Conservation (phyloP, 2,113 vertebrate species). For the Tretioscincus oriximinensis region DNA sequence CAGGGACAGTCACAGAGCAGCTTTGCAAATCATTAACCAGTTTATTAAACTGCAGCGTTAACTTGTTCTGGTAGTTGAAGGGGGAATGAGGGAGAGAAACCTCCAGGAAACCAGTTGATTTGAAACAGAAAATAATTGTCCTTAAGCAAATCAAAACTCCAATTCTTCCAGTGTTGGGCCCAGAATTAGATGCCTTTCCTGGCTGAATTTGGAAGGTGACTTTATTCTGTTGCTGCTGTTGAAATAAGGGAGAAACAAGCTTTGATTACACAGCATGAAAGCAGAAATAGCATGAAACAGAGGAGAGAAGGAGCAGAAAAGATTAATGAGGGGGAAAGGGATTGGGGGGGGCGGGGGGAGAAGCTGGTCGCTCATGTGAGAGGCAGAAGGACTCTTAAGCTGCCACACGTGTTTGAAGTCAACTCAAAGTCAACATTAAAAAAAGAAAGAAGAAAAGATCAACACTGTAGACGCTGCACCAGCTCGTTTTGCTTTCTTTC, state of each 20-base stretch:
- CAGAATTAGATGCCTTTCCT: slow-evolving; percentile 53
- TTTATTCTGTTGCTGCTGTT: slow-evolving; percentile 35
- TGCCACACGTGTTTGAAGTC: slow-evolving; percentile 59
- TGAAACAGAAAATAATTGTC: slow-evolving; percentile 32
- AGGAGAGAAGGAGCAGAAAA: slow-evolving; percentile 9
- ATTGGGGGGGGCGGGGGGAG: neutral
- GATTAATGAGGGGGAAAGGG: slow-evolving; percentile 2
- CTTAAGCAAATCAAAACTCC: slow-evolving; percentile 23
- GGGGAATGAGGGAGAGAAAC: slow-evolving; percentile 6
- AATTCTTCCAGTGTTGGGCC: slow-evolving; percentile 40
- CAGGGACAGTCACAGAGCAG: slow-evolving; percentile 9
- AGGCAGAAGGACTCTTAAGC: slow-evolving; percentile 50
- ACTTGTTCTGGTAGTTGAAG: slow-evolving; percentile 27
- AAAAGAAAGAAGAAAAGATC: slow-evolving; percentile 10
- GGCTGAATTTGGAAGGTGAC: slow-evolving; percentile 60
- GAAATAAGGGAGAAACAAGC: slow-evolving; percentile 28
- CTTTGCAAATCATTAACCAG: slow-evolving; percentile 77
- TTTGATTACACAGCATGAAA: slow-evolving; percentile 51
- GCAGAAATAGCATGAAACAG: neutral
- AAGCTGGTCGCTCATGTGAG: slow-evolving; percentile 53
- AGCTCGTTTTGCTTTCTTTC: neutral
- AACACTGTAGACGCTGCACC: neutral
- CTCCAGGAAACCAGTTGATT: slow-evolving; percentile 28
- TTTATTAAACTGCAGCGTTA: slow-evolving; percentile 64
- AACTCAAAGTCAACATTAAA: slow-evolving; percentile 59